Evolutionary conservation across 1,140 invertebrate species (phyloP).

Genomic region (Gonatopus flavifemur): DNA sequence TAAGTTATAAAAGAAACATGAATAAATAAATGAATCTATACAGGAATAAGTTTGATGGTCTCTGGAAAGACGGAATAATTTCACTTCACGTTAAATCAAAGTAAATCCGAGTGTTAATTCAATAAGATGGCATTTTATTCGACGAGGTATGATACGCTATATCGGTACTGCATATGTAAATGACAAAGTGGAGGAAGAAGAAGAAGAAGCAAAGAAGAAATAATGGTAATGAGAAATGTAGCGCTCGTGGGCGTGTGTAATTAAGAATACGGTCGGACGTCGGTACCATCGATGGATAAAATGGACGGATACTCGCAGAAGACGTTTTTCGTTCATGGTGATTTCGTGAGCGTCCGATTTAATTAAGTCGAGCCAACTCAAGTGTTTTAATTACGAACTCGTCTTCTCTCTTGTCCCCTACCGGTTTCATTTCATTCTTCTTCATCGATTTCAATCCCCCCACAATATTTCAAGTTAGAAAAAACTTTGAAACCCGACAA

Average conservation of each 20-base stretch:
- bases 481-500: too few relatives aligned
- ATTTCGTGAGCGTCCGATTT: slow-evolving; percentile 29
- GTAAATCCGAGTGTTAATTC: too few relatives aligned
- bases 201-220: neutral
- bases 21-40: too few relatives aligned
- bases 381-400: slow-evolving; percentile 30
- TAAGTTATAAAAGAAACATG: too few relatives aligned
- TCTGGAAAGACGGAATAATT: too few relatives aligned
- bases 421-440: neutral
- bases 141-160: too few relatives aligned
- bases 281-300: too few relatives aligned
- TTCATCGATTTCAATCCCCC: neutral
- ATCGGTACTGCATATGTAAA: too few relatives aligned
- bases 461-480: neutral
- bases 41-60: too few relatives aligned
- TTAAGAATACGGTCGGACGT: slow-evolving; percentile 27
- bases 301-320: too few relatives aligned
- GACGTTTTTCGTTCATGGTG: slow-evolving; percentile 10
- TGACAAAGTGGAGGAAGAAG: neutral
- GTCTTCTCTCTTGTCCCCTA: neutral
- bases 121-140: too few relatives aligned
- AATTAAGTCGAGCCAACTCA: slow-evolving; percentile 38
- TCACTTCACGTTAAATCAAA: too few relatives aligned
- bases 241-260: slow-evolving; percentile 25
- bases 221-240: neutral